phyloP scores from a whole-genome alignment of 2,888 invertebrate species.

The Dasysyrphus albostriatus region DNA sequence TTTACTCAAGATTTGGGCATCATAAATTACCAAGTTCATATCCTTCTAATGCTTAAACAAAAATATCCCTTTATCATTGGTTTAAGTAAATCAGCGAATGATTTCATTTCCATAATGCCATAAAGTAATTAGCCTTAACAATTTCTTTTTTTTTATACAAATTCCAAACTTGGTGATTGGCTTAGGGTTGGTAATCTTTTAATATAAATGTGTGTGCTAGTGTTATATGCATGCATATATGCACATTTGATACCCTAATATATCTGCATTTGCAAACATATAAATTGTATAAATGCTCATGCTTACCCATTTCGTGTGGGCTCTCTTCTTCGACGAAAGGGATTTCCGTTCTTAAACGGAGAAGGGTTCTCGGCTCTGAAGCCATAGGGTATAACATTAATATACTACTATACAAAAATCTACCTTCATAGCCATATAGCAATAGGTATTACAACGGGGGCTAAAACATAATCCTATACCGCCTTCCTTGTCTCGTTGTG shows the following conservation, averaged over 20 bases:
- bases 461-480: not conserved
- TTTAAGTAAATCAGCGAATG: slow-evolving; percentile 46
- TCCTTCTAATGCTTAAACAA: not conserved
- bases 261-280: slow-evolving; percentile 72
- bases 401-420: slow-evolving; percentile 1
- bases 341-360: slow-evolving; percentile 69
- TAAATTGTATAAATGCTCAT: slow-evolving; percentile 57
- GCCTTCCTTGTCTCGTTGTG: slow-evolving; percentile 17
- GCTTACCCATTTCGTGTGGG: slow-evolving; percentile 61
- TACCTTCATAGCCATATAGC: slow-evolving; percentile 3
- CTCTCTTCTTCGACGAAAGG: slow-evolving; percentile 64
- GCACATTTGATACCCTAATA: slow-evolving; percentile 63
- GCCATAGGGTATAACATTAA: slow-evolving; percentile 27
- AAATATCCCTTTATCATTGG: slow-evolving; percentile 40
- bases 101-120: slow-evolving; percentile 63
- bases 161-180: slow-evolving; percentile 35
- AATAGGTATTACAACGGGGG: slow-evolving; percentile 2
- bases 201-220: not conserved
- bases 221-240: not conserved
- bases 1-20: not conserved
- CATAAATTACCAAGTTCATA: not conserved
- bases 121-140: slow-evolving; percentile 67
- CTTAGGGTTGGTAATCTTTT: slow-evolving; percentile 51
- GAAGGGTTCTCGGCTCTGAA: slow-evolving; percentile 49
- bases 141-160: slow-evolving; percentile 43